Conservation (phyloP, 1,140 invertebrate species). For the Conus betulinus region DNA sequence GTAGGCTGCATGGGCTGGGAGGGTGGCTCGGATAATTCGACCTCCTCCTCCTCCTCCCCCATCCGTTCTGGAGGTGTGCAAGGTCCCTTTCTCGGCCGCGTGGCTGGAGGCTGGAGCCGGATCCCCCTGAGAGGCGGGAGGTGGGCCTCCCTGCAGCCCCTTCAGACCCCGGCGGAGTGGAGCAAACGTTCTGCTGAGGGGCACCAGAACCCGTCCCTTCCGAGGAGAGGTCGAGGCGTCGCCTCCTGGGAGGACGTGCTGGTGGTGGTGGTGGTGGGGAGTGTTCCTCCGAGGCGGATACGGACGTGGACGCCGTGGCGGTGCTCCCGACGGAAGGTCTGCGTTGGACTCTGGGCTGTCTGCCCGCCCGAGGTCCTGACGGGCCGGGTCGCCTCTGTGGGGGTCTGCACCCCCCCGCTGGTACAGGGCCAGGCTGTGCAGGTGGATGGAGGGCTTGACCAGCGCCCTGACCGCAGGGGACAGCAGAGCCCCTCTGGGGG, state of each 20-base stretch:
- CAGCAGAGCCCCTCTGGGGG: no score
- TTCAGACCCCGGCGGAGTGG: conserved; percentile 5
- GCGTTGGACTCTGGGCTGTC: background rate
- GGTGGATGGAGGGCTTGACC: background rate
- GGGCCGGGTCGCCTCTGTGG: background rate
- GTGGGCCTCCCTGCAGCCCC: background rate
- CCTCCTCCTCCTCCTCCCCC: background rate
- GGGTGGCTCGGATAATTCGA: conserved; percentile 20
- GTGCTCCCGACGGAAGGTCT: background rate
- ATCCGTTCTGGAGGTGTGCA: background rate
- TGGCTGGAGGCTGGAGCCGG: background rate
- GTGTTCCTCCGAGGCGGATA: background rate
- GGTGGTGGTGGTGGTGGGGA: background rate
- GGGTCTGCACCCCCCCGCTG: background rate
- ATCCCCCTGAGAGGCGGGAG: background rate
- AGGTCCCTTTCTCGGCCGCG: background rate
- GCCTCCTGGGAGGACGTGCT: background rate
- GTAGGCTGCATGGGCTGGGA: background rate
- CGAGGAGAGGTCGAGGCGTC: background rate
- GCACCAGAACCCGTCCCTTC: background rate
- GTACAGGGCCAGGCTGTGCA: background rate
- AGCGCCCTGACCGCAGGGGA: no score
- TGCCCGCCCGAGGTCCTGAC: background rate
- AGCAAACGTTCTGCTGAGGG: background rate
- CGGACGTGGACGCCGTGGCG: background rate